Evolutionary conservation across 1,140 invertebrate species (phyloP).

Genomic region (Drosophila ananassae): DNA sequence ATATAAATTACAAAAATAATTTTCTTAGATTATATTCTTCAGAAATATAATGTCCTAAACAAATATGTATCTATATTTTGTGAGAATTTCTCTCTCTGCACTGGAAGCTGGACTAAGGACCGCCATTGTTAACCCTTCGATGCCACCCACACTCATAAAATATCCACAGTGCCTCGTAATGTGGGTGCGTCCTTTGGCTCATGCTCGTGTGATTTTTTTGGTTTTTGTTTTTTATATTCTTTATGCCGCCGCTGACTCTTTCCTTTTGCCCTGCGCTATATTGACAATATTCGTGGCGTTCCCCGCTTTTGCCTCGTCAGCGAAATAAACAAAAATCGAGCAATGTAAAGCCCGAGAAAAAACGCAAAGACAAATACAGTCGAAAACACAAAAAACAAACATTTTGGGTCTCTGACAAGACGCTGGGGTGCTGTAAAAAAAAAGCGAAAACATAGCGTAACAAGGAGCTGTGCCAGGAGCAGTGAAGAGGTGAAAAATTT

Average conservation of each 20-base stretch:
- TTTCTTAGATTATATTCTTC: neutral
- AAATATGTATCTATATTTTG: neutral
- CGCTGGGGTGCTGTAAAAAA: constrained; percentile 81
- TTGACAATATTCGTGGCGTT: constrained; percentile 77
- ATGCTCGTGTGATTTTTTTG: constrained; percentile 38
- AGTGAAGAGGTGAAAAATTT: constrained; percentile 78
- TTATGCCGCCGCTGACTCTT: constrained; percentile 46
- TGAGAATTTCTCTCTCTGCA: neutral
- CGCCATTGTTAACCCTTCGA: constrained; percentile 76
- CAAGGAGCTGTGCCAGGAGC: constrained; percentile 22
- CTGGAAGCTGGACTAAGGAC: constrained; percentile 54
- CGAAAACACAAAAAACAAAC: constrained; percentile 76
- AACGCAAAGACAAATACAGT: constrained; percentile 76
- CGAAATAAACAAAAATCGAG: constrained; percentile 83
- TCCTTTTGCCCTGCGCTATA: constrained; percentile 38
- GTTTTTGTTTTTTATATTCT: constrained; percentile 11
- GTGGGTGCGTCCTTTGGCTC: constrained; percentile 61
- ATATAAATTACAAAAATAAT: no score
- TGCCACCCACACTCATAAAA: constrained; percentile 60
- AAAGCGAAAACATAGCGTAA: constrained; percentile 46
- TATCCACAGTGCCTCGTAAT: constrained; percentile 61
- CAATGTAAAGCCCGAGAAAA: constrained; percentile 42
- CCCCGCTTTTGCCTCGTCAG: constrained; percentile 75
- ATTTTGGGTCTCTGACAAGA: constrained; percentile 72
- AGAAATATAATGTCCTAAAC: neutral